Percentiles rank a stretch among this genome's conserved stretches.
These are phyloP conservation scores for Atrichornis clamosus DNA, from an alignment of 2,113 vertebrate species.

Conservation along the genomic window DNA sequence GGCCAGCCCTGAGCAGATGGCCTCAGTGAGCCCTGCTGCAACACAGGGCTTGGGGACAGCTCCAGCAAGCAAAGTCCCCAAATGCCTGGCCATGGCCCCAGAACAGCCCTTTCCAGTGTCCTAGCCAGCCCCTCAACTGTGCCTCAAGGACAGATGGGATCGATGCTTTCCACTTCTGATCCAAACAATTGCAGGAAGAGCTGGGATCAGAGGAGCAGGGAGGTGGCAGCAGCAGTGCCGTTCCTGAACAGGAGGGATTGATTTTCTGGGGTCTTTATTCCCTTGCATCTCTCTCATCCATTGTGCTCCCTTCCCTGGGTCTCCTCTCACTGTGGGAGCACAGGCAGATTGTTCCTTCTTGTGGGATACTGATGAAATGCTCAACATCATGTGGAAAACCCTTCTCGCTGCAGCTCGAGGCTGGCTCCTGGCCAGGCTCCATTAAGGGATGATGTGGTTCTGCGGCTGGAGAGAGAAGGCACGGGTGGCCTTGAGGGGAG, in stretches of 20 bases:
- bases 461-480: background rate
- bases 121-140: background rate
- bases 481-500: rapidly evolving
- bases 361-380: background rate
- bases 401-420: rapidly evolving
- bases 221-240: background rate
- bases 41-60: background rate
- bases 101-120: background rate
- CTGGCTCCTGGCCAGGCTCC: background rate
- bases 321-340: background rate
- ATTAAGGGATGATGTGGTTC: background rate
- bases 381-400: background rate
- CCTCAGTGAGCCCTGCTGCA: background rate
- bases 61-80: background rate
- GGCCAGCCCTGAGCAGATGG: background rate
- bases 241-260: background rate
- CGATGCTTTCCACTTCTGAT: background rate
- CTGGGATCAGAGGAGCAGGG: background rate
- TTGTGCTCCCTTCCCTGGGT: background rate
- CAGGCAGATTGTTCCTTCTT: background rate
- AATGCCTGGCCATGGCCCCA: background rate
- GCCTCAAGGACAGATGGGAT: background rate
- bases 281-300: background rate
- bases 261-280: background rate
- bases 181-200: background rate